Evolutionary conservation across 35 echinoderm and acorn worm species (phyloP), one percentile per base, ranked within the genome.

Genomic region (Apostichopus parvimensis): DNA sequence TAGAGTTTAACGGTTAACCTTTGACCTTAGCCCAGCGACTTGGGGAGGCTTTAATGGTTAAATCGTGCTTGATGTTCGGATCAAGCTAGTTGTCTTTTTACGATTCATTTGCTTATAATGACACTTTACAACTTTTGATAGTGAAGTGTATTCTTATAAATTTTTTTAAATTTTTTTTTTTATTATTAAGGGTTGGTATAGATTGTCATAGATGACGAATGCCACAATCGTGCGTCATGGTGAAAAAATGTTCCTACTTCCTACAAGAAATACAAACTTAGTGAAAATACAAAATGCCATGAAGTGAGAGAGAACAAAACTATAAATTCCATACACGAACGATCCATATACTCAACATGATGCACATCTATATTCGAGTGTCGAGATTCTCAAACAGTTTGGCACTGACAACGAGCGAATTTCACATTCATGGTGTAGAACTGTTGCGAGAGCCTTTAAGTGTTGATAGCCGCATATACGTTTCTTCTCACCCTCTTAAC

Each of bases 11-110:
- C 57, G 81, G 81, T 56, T 84, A 9, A 84, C 53, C 81, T 84
- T 84, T 84, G 81, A 84, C 81, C 81, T 25, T 55, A 18, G 52
- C 4, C 28, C 54, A 84, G 55, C 57, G 81, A 59, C 81, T 58
- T 82, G 17, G 13, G 71, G 56, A 84, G 57, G 81, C 58, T 84
- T 84, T 84, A 84, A 84, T 84, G 81, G 81, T 59, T 56, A 84
- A 84, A 84, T 84, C 81, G 81, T 84, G 81, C 81, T 84, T 84
- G 81, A 84, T 84, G 34, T 56, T 56, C 17, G 81, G 81, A 75
- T 75, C 11, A 75, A 84, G 81, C 25, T 18, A 58, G 81, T 59
- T 23, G 81, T n/a, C 54, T 54, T 84, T 82, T 84, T 84, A 84
- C 81, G 81, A 59, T 57, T 84, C 55, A 84, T 84, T 84, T 84